phyloP scores from a whole-genome alignment of 2,797 vertebrate genomes.

The Fistularia commersonii region DNA sequence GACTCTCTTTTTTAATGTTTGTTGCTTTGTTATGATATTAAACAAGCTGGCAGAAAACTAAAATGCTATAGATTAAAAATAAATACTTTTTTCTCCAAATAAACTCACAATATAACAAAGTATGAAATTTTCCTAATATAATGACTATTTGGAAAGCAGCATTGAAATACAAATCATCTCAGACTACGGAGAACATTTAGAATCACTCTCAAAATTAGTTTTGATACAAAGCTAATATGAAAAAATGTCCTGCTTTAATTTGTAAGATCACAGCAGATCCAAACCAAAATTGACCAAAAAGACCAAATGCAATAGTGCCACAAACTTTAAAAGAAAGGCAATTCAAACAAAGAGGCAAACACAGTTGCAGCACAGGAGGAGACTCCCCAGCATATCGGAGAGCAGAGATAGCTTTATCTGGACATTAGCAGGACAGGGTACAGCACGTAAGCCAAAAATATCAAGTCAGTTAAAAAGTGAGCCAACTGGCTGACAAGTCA shows the following conservation, averaged over 20 bases:
- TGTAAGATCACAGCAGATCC: slow-evolving; percentile 6
- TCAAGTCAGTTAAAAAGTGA: slow-evolving; percentile 57
- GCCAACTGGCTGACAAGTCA: slow-evolving; percentile 54
- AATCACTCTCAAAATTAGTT: no score
- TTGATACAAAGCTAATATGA: no score
- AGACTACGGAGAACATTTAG: no score
- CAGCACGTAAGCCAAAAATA: slow-evolving; percentile 53
- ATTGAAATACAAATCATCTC: background rate
- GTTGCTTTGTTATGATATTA: background rate
- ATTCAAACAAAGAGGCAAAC: slow-evolving; percentile 23
- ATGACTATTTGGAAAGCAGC: background rate
- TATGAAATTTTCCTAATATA: background rate
- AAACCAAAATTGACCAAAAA: slow-evolving; percentile 6
- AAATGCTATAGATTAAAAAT: background rate
- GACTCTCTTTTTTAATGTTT: background rate
- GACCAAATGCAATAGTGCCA: slow-evolving; percentile 19
- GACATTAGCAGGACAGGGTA: slow-evolving; percentile 50
- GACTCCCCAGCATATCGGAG: slow-evolving; percentile 57
- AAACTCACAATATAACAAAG: background rate
- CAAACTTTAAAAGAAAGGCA: slow-evolving; percentile 37
- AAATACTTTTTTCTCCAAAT: background rate
- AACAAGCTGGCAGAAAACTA: background rate
- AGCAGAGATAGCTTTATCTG: slow-evolving; percentile 62
- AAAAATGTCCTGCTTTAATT: slow-evolving; percentile 6
- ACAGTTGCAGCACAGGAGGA: slow-evolving; percentile 35